Conservation (phyloP, 2,797 vertebrate genomes). For the Lepilemur ruficaudatus region DNA sequence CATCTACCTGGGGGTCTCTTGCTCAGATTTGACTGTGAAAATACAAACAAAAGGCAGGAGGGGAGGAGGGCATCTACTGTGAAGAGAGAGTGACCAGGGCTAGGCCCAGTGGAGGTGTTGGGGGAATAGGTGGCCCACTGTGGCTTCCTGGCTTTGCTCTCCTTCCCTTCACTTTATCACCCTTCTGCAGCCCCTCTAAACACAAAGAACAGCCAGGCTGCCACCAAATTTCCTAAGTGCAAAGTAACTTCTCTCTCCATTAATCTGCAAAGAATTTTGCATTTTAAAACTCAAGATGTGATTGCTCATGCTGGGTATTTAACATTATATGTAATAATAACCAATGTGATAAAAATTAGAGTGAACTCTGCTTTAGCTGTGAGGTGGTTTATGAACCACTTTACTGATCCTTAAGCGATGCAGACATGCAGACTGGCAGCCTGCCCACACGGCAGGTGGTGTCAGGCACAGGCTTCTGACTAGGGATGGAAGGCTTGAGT, state of each 20-base stretch:
- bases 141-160: neutral
- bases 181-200: neutral
- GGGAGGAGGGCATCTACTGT: neutral
- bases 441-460: conserved; percentile 49
- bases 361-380: neutral
- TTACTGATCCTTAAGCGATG: conserved; percentile 36
- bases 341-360: neutral
- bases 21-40: neutral
- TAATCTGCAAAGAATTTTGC: conserved; percentile 27
- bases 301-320: neutral
- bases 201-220: neutral
- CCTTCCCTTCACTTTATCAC: neutral
- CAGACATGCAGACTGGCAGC: neutral
- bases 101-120: neutral
- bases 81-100: neutral
- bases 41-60: neutral
- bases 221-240: neutral
- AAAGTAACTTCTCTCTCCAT: neutral
- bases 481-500: neutral
- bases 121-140: neutral
- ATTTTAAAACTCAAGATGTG: conserved; percentile 3
- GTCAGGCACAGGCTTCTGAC: neutral
- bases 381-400: conserved; percentile 10
- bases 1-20: neutral
- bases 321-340: neutral